These are phyloP conservation scores for Bothrops jararaca DNA, from an alignment of 2,113 vertebrate species.

Conservation along the genomic window DNA sequence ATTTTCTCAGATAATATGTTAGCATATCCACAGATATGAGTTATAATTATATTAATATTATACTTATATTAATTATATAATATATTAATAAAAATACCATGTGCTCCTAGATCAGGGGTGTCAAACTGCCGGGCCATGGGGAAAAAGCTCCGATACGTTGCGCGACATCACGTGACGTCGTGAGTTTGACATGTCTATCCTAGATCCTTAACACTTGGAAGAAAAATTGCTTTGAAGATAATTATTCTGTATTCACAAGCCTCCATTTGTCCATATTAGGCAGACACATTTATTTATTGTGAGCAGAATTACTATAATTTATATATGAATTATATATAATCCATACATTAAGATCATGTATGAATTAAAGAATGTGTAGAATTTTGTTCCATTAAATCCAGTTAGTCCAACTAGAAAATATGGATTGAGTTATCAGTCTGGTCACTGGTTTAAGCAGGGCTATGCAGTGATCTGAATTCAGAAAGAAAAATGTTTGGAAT, in stretches of 20 bases:
- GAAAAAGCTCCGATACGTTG: too few species aligned
- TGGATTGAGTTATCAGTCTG: not conserved
- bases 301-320: not conserved
- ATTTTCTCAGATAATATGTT: not conserved
- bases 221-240: conserved; percentile 24
- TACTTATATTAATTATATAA: not conserved
- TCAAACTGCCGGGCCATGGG: too few species aligned
- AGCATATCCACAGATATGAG: not conserved
- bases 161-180: too few species aligned
- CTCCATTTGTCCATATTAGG: not conserved
- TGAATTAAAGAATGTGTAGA: not conserved
- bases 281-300: not conserved
- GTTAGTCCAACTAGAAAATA: not conserved
- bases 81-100: not conserved
- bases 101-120: not conserved
- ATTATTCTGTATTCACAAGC: not conserved
- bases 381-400: not conserved
- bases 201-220: conserved; percentile 17
- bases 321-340: not conserved
- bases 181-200: too few species aligned
- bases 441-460: not conserved
- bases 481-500: too few species aligned
- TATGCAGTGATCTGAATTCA: too few species aligned
- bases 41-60: not conserved
- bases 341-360: not conserved